Evolutionary conservation across 2,113 vertebrate genomes (phyloP).

Genomic region (Psittacula cyanocephala): DNA sequence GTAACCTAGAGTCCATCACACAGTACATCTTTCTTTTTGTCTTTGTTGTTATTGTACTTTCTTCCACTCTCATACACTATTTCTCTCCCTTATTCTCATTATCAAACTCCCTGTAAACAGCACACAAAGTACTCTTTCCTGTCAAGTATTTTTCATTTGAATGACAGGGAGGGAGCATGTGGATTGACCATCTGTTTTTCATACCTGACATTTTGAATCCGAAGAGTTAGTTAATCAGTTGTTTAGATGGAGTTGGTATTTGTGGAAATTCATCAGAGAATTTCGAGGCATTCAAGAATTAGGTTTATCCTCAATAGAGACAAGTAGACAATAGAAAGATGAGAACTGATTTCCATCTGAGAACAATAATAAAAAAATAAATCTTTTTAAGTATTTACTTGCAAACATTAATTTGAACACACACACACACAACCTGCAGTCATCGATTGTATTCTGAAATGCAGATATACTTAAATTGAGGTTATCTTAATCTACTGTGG

Average conservation of each 20-base stretch:
- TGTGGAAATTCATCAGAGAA: background rate
- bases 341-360: background rate
- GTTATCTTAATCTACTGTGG: background rate
- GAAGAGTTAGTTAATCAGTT: background rate
- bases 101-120: background rate
- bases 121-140: background rate
- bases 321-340: background rate
- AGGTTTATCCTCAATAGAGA: background rate
- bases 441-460: background rate
- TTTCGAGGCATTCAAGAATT: background rate
- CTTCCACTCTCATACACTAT: background rate
- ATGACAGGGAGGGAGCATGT: background rate
- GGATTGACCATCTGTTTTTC: constrained; percentile 12
- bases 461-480: background rate
- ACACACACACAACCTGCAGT: background rate
- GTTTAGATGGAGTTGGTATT: background rate
- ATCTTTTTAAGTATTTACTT: background rate
- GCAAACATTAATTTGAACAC: background rate
- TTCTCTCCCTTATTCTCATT: background rate
- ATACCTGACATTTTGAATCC: constrained; percentile 19
- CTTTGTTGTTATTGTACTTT: background rate
- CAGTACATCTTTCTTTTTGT: background rate
- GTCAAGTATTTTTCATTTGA: background rate
- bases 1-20: too few species aligned
- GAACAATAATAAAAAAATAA: background rate